These are phyloP conservation scores for Diplodus puntazzo DNA, from an alignment of 2,797 vertebrate genomes.

Conservation along the genomic window DNA sequence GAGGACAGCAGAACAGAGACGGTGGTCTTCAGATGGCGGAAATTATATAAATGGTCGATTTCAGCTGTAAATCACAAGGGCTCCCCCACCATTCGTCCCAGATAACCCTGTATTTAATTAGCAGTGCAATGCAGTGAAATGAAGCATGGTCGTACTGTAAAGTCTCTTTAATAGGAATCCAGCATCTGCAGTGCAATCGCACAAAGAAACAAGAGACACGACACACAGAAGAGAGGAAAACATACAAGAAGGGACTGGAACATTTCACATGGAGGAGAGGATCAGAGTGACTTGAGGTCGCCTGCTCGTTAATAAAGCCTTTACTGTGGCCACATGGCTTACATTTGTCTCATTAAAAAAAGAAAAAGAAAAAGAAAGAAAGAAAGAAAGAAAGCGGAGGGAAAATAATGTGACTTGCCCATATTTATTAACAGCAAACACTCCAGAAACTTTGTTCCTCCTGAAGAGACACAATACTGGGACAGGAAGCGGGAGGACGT, in stretches of 20 bases:
- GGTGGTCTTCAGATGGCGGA: background rate
- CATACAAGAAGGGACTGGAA: conserved; percentile 35
- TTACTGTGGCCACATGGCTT: conserved; percentile 45
- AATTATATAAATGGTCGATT: conserved; percentile 17
- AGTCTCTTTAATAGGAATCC: conserved; percentile 83
- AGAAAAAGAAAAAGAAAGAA: background rate
- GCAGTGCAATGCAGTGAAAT: conserved; percentile 10
- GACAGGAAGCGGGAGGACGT: background rate
- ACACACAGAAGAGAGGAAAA: conserved; percentile 54
- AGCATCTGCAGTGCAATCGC: conserved; percentile 79
- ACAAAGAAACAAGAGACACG: conserved; percentile 66
- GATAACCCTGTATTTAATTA: background rate
- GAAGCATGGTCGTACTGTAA: conserved; percentile 64
- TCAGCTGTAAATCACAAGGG: conserved; percentile 7
- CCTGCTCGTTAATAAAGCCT: conserved; percentile 19
- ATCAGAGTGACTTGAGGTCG: conserved; percentile 25
- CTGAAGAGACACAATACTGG: conserved; percentile 27
- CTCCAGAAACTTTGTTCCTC: conserved; percentile 16
- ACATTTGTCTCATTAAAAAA: conserved; percentile 33
- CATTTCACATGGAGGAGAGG: conserved; percentile 40
- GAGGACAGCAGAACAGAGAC: background rate
- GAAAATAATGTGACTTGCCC: conserved; percentile 2
- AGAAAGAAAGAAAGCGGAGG: background rate
- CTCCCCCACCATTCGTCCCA: background rate
- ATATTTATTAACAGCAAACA: conserved; percentile 12